Percentiles rank a stretch among this genome's conserved stretches.
phyloP scores from a whole-genome alignment of 1,140 invertebrate genomes.

The Caerostris darwini region DNA sequence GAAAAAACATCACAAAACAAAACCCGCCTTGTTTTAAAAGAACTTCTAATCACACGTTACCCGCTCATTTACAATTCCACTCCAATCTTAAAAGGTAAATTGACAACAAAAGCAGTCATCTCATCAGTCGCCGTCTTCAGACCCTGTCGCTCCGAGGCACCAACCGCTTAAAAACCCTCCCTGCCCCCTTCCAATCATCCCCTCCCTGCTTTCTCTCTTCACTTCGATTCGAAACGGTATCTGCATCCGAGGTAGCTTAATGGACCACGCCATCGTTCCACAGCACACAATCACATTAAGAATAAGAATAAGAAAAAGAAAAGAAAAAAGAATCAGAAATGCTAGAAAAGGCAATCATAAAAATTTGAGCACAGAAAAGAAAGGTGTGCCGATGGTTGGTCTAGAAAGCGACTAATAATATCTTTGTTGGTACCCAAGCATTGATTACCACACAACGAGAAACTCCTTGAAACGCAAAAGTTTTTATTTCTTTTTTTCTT shows the following conservation, averaged over 20 bases:
- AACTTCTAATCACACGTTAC: constrained; percentile 69
- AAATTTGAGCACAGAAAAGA: background rate
- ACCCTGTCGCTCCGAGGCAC: constrained; percentile 47
- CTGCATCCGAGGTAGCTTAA: background rate
- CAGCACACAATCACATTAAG: background rate
- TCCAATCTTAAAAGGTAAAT: constrained; percentile 10
- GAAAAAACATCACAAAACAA: constrained; percentile 21
- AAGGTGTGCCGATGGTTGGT: constrained; percentile 59
- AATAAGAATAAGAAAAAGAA: background rate
- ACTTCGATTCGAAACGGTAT: constrained; percentile 57
- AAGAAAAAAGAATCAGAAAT: background rate
- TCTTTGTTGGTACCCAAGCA: constrained; percentile 55
- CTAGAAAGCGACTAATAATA: constrained; percentile 66
- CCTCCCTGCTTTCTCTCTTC: background rate
- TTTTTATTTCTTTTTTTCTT: constrained; percentile 42
- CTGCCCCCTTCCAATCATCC: background rate
- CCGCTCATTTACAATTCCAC: constrained; percentile 63
- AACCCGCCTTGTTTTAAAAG: constrained; percentile 8
- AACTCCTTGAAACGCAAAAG: constrained; percentile 39
- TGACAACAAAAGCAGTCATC: constrained; percentile 68
- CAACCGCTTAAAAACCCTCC: constrained; percentile 52
- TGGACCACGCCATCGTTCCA: background rate
- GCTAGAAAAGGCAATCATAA: background rate
- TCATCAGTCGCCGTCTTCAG: constrained; percentile 28
- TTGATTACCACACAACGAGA: constrained; percentile 54